Base-by-base conservation (phyloP, 37 sponge, comb jelly and placozoan genomes). In the Haliclona indistincta region DNA sequence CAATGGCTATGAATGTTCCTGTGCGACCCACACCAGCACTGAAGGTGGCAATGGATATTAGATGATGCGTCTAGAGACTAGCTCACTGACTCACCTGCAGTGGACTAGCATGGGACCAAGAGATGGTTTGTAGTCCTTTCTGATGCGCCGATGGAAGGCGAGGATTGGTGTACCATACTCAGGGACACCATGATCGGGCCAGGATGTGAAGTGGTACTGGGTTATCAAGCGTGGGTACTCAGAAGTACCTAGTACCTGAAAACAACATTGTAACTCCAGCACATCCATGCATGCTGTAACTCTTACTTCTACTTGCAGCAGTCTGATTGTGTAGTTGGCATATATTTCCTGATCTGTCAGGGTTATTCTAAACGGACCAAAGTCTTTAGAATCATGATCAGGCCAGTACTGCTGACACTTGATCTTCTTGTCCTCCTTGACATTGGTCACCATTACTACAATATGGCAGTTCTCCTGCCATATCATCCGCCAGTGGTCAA, bases 11-110 rank as follows among this genome's bases (percentile, higher is more conserved):
- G 53, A 86, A 77, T 23, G 84, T 78, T 11, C 92, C 92, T 41
- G 88, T 87, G 25, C 92, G 83, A 20, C 92, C 92, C 33, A 86
- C 88, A 49, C 92, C 92, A 82, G 87, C 87, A 91, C 92, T 91
- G 74, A 15, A 81, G 10, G 26, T 15, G 30, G 19, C 60, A 58
- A 58, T 11, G 7, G 25, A 58, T 58, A 58, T n/a, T 25, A 47
- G 10, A 47, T 11, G 7, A 37, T 44, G 11, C 19, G 29, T 35
- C 13, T 45, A 13, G 33, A 45, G 28, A 10, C 10, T 13, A 38
- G 11, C 10, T 58, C 10, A 43, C 20, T 30, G 28, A 70, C 74
- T 45, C 44, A 84, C 85, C 85, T 85, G 78, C 90, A 84, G 69
- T 92, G 93, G 26, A 92, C 82, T 10, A 92, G 51, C 66, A 92